Percentiles rank a stretch among this genome's conserved stretches.
These are phyloP conservation scores for Anguilla marmorata DNA, from an alignment of 2,797 vertebrate genomes.

Conservation along the genomic window DNA sequence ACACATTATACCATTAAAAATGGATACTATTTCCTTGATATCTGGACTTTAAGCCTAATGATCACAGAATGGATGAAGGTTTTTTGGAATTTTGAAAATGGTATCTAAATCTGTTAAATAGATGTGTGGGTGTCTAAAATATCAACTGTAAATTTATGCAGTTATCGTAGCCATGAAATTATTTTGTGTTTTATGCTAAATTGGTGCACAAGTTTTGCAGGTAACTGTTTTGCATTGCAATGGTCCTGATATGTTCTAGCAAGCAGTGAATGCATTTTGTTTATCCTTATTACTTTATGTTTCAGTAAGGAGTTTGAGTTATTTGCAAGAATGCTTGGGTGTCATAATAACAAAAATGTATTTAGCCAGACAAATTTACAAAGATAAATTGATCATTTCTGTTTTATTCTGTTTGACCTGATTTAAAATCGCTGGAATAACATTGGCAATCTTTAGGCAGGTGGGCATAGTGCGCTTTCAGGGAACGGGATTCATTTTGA, in stretches of 20 bases:
- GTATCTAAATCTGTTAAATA: constrained; percentile 8
- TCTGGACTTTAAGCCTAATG: constrained; percentile 1
- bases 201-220: not conserved
- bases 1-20: constrained; percentile 18
- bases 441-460: not conserved
- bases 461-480: not conserved
- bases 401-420: not conserved
- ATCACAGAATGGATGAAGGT: constrained; percentile 13
- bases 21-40: not conserved
- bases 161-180: not conserved
- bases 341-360: not conserved
- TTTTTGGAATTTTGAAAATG: not conserved
- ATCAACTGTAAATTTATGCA: constrained; percentile 17
- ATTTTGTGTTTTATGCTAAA: constrained; percentile 5
- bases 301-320: not conserved
- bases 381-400: not conserved
- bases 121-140: constrained; percentile 12
- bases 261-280: constrained; percentile 16
- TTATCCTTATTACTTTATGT: constrained; percentile 6
- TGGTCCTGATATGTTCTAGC: not conserved
- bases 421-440: not conserved
- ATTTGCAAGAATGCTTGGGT: not conserved
- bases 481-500: not conserved
- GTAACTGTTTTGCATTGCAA: not conserved
- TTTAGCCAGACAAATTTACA: not conserved